Evolutionary conservation across 2,113 vertebrate genomes (phyloP), one percentile per base, ranked within the genome.

Genomic region (Sceloporus tristichus): DNA sequence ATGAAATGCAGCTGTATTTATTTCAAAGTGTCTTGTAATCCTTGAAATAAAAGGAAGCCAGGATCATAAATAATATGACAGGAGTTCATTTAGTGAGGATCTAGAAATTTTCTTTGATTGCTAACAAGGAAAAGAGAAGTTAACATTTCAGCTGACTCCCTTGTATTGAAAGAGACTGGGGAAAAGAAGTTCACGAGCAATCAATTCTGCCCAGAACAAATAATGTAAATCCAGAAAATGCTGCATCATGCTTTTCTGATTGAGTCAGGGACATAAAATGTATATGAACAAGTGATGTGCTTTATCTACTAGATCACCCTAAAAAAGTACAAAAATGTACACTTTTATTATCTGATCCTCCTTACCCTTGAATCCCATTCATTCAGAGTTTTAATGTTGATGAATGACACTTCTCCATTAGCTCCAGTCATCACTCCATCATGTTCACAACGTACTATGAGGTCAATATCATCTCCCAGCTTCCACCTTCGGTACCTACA

Each of bases 351-450:
- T 85, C 65, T 0, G 0, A 2, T 93, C 88, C 89, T 82, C 86
- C 96, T 97, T 94, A 99, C 99, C 98, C 98, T 96, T 73, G 99
- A 99, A 94, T 99, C 99, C 99, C 99, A 99, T 93, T 99, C 99
- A 13, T 99, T 99, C 74, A 99, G 97, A 0, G 99, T 99, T 97
- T 99, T 99, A 96, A 99, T 95, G 93, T 99, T 99, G 95, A 99
- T 96, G 96, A 99, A 99, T 25, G 99, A 99, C 89, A 99, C 98
- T 86, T 99, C 99, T 92, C 98, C 98, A 0, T 98, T 99, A 88
- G 99, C 98, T 3, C 99, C 99, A 0, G 98, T 99, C 98, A 99
- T 99, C 94, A 99, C 99, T 0, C 98, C 99, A 0, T 99, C 99
- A 0, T 99, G 99, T 87, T 99, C 99, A 84, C 99, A 99, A 86